These are phyloP conservation scores for Loris lydekkerianus DNA, from an alignment of 2,797 vertebrate species.

Conservation along the genomic window DNA sequence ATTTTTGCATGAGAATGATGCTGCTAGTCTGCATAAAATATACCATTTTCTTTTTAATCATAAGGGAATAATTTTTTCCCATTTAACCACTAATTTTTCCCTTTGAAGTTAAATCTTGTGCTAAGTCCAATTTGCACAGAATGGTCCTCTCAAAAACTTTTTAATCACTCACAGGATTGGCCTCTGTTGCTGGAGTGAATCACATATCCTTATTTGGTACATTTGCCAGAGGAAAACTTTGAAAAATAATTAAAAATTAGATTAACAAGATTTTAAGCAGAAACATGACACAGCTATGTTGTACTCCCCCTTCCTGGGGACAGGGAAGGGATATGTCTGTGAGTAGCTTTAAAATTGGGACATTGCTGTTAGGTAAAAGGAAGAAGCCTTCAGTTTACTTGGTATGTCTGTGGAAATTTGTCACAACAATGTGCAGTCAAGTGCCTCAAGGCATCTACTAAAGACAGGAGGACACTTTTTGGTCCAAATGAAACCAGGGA, in stretches of 20 bases:
- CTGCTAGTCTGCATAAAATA: conserved; percentile 13
- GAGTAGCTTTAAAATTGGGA: not conserved
- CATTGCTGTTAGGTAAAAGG: conserved; percentile 37
- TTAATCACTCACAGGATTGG: conserved; percentile 65
- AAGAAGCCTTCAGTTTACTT: not conserved
- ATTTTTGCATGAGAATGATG: not conserved
- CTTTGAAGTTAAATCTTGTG: conserved; percentile 77
- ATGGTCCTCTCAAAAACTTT: conserved; percentile 61
- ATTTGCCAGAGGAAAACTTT: conserved; percentile 52
- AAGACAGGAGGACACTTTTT: conserved; percentile 23
- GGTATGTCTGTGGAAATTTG: not conserved
- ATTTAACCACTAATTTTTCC: conserved; percentile 60
- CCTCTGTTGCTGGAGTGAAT: conserved; percentile 61
- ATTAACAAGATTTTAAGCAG: conserved; percentile 59
- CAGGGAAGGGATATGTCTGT: not conserved
- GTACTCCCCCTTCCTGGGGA: not conserved
- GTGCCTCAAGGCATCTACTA: conserved; percentile 4
- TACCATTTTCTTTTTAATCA: conserved; percentile 72
- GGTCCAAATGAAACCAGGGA: conserved; percentile 46
- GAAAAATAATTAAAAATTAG: conserved; percentile 54
- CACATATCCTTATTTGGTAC: conserved; percentile 17
- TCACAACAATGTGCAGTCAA: not conserved
- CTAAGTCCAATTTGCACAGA: conserved; percentile 68
- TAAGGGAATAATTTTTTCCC: conserved; percentile 66
- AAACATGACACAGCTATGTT: conserved; percentile 34